phyloP scores from a whole-genome alignment of 1,140 invertebrate genomes.

The Drosophila pseudoananassae region DNA sequence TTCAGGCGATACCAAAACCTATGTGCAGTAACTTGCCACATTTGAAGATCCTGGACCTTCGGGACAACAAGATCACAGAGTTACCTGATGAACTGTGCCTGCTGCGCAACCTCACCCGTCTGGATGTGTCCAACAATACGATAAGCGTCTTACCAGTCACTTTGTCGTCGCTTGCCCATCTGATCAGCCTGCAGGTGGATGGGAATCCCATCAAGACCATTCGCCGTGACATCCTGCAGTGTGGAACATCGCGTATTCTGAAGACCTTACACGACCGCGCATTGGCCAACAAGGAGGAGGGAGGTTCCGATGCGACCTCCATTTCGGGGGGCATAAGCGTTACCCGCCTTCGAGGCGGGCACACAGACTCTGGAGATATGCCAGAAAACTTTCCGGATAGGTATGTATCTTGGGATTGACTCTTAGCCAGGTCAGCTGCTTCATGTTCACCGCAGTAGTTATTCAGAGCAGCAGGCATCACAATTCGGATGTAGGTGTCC shows the following conservation, averaged over 20 bases:
- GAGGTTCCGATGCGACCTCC: slow-evolving; percentile 12
- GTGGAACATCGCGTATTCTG: slow-evolving; percentile 92
- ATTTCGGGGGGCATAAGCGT: slow-evolving; percentile 11
- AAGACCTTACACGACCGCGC: slow-evolving; percentile 90
- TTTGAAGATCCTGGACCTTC: slow-evolving; percentile 90
- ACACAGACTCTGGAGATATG: slow-evolving; percentile 11
- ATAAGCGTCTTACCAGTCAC: slow-evolving; percentile 89
- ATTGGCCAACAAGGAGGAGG: slow-evolving; percentile 81
- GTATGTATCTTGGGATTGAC: slow-evolving; percentile 84
- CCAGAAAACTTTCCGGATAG: slow-evolving; percentile 87
- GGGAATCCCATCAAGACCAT: slow-evolving; percentile 93
- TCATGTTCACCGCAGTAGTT: slow-evolving; percentile 38
- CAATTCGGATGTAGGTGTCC: slow-evolving; percentile 6
- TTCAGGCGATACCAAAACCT: slow-evolving; percentile 88
- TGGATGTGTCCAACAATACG: slow-evolving; percentile 93
- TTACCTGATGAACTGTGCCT: slow-evolving; percentile 92
- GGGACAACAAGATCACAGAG: slow-evolving; percentile 89
- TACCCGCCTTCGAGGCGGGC: slow-evolving; percentile 20
- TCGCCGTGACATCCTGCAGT: slow-evolving; percentile 90
- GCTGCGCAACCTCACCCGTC: slow-evolving; percentile 89
- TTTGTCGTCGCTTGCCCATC: slow-evolving; percentile 90
- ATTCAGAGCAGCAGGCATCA: slow-evolving; percentile 6
- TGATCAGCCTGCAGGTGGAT: slow-evolving; percentile 92
- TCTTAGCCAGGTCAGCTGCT: background rate
- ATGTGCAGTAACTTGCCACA: slow-evolving; percentile 89